Conservation (phyloP, 2,888 invertebrate species). For the Darwinula stevensoni region DNA sequence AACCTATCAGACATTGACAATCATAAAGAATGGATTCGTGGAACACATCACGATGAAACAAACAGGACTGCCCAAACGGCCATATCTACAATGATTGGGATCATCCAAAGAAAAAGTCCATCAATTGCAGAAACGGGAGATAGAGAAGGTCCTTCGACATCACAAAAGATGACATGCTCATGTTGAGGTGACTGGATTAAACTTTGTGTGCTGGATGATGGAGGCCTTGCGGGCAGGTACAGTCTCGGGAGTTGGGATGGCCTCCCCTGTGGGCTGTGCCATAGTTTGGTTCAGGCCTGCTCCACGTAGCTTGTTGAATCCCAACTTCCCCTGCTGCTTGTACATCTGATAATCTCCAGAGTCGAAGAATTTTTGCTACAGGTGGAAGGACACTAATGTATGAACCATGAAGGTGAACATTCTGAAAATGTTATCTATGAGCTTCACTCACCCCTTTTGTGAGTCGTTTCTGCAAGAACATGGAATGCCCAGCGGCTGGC, state of each 20-base stretch:
- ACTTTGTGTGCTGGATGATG: slow-evolving; percentile 38
- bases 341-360: slow-evolving; percentile 99
- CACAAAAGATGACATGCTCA: too few relatives aligned
- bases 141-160: too few relatives aligned
- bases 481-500: slow-evolving; percentile 36
- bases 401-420: not conserved
- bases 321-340: slow-evolving; percentile 33
- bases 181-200: too few relatives aligned
- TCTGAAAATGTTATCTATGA: not conserved
- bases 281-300: slow-evolving; percentile 6
- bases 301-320: too few relatives aligned
- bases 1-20: too few relatives aligned
- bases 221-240: slow-evolving; percentile 78
- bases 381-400: slow-evolving; percentile 10
- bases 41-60: too few relatives aligned
- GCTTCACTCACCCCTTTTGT: slow-evolving; percentile 53
- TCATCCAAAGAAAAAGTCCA: too few relatives aligned
- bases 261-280: slow-evolving; percentile 48
- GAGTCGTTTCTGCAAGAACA: slow-evolving; percentile 70
- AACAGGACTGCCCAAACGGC: too few relatives aligned
- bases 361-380: slow-evolving; percentile 93
- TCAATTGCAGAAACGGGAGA: too few relatives aligned
- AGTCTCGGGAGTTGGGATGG: slow-evolving; percentile 85
- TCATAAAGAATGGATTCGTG: too few relatives aligned
- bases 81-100: too few relatives aligned